Base-by-base conservation (phyloP, 2,888 invertebrate genomes). In the Drosophila engyochracea region DNA sequence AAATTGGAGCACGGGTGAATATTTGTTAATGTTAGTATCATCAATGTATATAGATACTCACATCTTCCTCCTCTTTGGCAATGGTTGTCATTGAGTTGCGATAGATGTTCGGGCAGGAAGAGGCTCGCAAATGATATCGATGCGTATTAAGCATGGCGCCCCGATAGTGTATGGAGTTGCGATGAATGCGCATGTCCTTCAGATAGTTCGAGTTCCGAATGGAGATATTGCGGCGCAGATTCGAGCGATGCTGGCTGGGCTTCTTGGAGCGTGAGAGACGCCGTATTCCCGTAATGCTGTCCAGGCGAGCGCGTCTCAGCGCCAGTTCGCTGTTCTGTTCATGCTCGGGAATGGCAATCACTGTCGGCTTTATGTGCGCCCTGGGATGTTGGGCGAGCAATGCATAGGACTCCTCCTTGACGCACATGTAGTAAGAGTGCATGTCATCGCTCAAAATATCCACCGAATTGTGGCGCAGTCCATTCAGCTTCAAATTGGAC, bases 51-150 rank as follows among this genome's bases (percentile, higher is more conserved):
- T 16, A 19, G 10, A 25, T 80, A 92, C 93, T 94, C 93, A 97
- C 97, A 95, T 97, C 96, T 91, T 95, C 95, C 89, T 95, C 95
- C 89, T 97, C 96, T 81, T 96, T 96, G 57, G 96, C 95, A 61
- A 97, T 95, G 4, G 97, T 97, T 57, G 97, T 96, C 96, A 97
- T 97, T n/a, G 97, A 97, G 91, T 97, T 97, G 84, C 97, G 95
- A 91, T 96, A 97, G 86, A 98, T 97, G 93, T 98, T 97, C 0
- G 98, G 98, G 92, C 98, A 98, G 53, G 98, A 98, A 4, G 97
- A 97, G 1, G 98, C 97, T 75, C 97, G 95, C 70, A 98, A 93
- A 64, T 96, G 95, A 93, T 98, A 98, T 77, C 96, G 95, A 87
- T 96, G 96, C 67, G 97, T 96, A 92, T 97, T 97, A 67, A 98